These are phyloP conservation scores for Hyposmocoma kahamanoa DNA, from an alignment of 1,140 invertebrate genomes.

Conservation along the genomic window DNA sequence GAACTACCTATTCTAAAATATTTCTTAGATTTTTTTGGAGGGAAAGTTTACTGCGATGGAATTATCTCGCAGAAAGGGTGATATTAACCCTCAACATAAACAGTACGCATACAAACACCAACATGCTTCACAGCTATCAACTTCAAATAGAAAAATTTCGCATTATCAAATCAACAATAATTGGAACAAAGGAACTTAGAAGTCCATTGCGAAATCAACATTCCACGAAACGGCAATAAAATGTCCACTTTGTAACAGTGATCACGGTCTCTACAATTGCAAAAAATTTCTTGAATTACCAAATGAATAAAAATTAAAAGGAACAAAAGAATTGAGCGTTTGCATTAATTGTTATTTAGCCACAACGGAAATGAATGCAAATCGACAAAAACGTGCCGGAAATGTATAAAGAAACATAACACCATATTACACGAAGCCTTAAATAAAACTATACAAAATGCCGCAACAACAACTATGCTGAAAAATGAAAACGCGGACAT, in stretches of 20 bases:
- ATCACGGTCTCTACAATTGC: slow-evolving; percentile 14
- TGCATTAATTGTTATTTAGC: slow-evolving; percentile 14
- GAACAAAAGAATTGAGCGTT: slow-evolving; percentile 2
- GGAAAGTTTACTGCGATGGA: not conserved
- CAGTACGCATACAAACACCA: too few relatives aligned
- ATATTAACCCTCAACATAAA: too few relatives aligned
- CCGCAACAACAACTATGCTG: too few relatives aligned
- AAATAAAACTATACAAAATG: not conserved
- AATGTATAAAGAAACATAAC: not conserved
- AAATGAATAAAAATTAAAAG: slow-evolving; percentile 10
- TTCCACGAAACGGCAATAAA: slow-evolving; percentile 8
- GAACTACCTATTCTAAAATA: not conserved
- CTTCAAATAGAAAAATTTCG: too few relatives aligned
- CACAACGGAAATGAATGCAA: slow-evolving; percentile 12
- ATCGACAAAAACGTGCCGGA: slow-evolving; percentile 6
- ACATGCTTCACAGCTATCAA: not conserved
- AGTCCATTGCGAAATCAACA: slow-evolving; percentile 3
- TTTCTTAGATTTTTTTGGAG: not conserved
- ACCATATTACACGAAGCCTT: not conserved
- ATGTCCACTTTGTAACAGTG: slow-evolving; percentile 12
- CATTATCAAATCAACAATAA: too few relatives aligned
- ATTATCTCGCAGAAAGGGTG: not conserved
- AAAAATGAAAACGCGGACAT: not conserved
- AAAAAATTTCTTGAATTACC: slow-evolving; percentile 9
- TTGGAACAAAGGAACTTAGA: not conserved